Evolutionary conservation across 2,113 vertebrate genomes (phyloP).

Genomic region (Polyodon spathula): DNA sequence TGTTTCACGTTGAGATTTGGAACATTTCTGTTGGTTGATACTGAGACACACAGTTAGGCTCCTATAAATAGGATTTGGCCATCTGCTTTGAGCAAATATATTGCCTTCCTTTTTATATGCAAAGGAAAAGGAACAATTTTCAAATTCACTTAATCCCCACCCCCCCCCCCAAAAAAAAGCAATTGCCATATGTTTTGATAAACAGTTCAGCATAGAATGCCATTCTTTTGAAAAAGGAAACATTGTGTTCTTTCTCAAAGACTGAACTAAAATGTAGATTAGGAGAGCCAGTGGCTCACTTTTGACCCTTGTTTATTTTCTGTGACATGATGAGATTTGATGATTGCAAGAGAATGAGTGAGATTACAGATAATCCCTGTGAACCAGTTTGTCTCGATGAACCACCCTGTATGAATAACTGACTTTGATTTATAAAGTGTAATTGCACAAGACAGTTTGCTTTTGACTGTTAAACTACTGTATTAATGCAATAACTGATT

Average conservation of each 20-base stretch:
- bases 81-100: conserved; percentile 15
- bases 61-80: conserved; percentile 20
- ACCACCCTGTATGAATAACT: not conserved
- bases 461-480: too few species aligned
- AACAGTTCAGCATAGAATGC: not conserved
- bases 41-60: conserved; percentile 7
- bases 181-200: not conserved
- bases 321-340: not conserved
- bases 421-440: not conserved
- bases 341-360: not conserved
- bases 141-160: not conserved
- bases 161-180: not conserved
- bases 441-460: too few species aligned
- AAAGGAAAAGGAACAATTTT: not conserved
- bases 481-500: too few species aligned
- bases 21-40: conserved; percentile 15
- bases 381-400: too few species aligned
- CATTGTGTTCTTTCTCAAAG: not conserved
- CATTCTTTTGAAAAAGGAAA: not conserved
- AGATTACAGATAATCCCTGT: too few species aligned
- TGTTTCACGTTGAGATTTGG: conserved; percentile 18
- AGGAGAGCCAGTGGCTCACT: not conserved
- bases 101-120: conserved; percentile 13
- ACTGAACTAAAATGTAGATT: not conserved
- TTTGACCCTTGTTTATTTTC: not conserved